A percentile compares a stretch with the other conserved stretches of the same genome.
These are phyloP conservation scores for Mylabris sibirica DNA, from an alignment of 2,888 invertebrate species.

Conservation along the genomic window DNA sequence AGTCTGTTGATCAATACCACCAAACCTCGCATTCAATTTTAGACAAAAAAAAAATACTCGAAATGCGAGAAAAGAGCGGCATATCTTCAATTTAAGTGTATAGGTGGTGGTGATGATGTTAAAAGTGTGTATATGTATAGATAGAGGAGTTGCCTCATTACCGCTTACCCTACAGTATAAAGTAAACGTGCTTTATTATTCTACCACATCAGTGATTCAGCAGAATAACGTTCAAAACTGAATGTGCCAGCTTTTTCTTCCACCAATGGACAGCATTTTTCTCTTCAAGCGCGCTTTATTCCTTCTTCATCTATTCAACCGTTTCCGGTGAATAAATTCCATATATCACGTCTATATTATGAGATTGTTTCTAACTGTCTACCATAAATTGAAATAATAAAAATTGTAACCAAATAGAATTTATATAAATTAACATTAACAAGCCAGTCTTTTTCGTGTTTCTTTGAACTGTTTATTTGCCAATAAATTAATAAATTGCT, in stretches of 20 bases:
- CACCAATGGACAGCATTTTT: slow-evolving; percentile 39
- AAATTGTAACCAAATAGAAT: not conserved
- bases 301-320: slow-evolving; percentile 30
- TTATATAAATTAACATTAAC: not conserved
- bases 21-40: slow-evolving; percentile 21
- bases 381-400: slow-evolving; percentile 7
- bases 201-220: slow-evolving; percentile 55
- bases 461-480: slow-evolving; percentile 8
- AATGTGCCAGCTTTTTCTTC: slow-evolving; percentile 25
- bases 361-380: slow-evolving; percentile 26
- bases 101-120: slow-evolving; percentile 1
- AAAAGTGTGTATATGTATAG: slow-evolving; percentile 53
- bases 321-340: slow-evolving; percentile 41
- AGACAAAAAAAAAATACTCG: slow-evolving; percentile 10
- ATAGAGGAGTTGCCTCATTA: slow-evolving; percentile 51
- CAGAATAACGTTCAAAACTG: slow-evolving; percentile 42
- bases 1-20: slow-evolving; percentile 30
- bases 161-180: slow-evolving; percentile 46
- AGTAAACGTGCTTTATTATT: slow-evolving; percentile 54
- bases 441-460: not conserved
- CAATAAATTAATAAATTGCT: not conserved
- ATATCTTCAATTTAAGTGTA: slow-evolving; percentile 36
- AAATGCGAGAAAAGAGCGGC: slow-evolving; percentile 38
- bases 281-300: slow-evolving; percentile 23
- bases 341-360: slow-evolving; percentile 42